Evolutionary conservation across 2,888 invertebrate species (phyloP).

Genomic region (Euzetes globulus): DNA sequence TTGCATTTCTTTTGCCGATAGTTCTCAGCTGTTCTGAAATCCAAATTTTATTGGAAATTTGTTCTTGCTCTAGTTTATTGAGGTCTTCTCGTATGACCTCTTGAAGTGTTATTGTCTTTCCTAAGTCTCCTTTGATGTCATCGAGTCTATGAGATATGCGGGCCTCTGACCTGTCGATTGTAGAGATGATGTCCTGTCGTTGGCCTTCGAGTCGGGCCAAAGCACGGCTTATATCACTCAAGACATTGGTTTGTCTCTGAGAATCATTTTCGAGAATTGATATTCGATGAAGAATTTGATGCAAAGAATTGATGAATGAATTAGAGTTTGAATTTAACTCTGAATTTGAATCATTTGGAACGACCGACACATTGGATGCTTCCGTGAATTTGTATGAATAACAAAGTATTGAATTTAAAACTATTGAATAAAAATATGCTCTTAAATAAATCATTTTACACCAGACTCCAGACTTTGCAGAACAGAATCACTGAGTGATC

Average conservation of each 20-base stretch:
- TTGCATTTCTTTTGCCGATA: slow-evolving; percentile 21
- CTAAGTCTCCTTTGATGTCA: slow-evolving; percentile 37
- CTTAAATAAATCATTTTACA: too few species aligned
- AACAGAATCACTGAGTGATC: too few species aligned
- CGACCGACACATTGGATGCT: neutral
- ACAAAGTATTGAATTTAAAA: neutral
- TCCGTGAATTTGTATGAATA: neutral
- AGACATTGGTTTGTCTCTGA: slow-evolving; percentile 32
- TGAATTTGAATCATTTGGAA: too few species aligned
- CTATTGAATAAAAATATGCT: neutral
- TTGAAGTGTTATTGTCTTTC: slow-evolving; percentile 41
- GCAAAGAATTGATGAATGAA: neutral
- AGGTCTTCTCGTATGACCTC: slow-evolving; percentile 43
- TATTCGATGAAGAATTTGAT: slow-evolving; percentile 34
- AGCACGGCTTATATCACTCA: slow-evolving; percentile 35
- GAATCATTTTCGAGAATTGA: slow-evolving; percentile 36
- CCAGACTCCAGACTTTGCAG: too few species aligned
- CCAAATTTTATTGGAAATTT: slow-evolving; percentile 40
- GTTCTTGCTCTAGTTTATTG: slow-evolving; percentile 42
- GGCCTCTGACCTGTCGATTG: slow-evolving; percentile 38
- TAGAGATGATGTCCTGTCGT: slow-evolving; percentile 38
- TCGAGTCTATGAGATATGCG: slow-evolving; percentile 37
- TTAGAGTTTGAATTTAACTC: neutral
- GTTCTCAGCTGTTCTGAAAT: slow-evolving; percentile 38
- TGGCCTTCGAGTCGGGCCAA: slow-evolving; percentile 37